These are phyloP conservation scores for Mormyrops boulengeri DNA, from an alignment of 2,797 vertebrate species.

Conservation along the genomic window DNA sequence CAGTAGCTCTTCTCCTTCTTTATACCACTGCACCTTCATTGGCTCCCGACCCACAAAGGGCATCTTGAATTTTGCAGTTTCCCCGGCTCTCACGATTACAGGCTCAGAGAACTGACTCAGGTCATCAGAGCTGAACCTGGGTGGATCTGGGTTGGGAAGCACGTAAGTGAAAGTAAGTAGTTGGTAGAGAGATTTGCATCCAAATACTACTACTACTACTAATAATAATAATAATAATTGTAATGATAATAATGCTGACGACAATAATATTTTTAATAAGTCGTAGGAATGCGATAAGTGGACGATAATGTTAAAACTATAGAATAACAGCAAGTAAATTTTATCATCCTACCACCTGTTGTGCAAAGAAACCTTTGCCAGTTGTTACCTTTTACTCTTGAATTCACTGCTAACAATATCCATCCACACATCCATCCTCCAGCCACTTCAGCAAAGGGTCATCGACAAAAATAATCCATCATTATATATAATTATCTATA, in stretches of 20 bases:
- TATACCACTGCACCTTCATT: constrained; percentile 70
- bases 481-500: background rate
- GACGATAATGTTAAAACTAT: background rate
- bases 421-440: background rate
- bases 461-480: background rate
- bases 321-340: background rate
- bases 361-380: background rate
- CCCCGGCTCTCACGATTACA: constrained; percentile 69
- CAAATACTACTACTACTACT: background rate
- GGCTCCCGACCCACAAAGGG: constrained; percentile 69
- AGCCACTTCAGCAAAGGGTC: background rate
- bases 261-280: background rate
- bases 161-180: background rate
- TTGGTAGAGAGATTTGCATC: background rate
- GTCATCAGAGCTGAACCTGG: constrained; percentile 61
- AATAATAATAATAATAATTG: background rate
- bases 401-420: background rate
- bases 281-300: background rate
- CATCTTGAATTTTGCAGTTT: constrained; percentile 64
- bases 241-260: background rate
- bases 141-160: constrained; percentile 62
- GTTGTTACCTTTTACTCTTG: background rate
- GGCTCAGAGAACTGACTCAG: constrained; percentile 59
- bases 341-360: background rate
- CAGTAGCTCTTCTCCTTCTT: constrained; percentile 64